Evolutionary conservation across 2,888 invertebrate species (phyloP).

Genomic region (Cetonia aurata): DNA sequence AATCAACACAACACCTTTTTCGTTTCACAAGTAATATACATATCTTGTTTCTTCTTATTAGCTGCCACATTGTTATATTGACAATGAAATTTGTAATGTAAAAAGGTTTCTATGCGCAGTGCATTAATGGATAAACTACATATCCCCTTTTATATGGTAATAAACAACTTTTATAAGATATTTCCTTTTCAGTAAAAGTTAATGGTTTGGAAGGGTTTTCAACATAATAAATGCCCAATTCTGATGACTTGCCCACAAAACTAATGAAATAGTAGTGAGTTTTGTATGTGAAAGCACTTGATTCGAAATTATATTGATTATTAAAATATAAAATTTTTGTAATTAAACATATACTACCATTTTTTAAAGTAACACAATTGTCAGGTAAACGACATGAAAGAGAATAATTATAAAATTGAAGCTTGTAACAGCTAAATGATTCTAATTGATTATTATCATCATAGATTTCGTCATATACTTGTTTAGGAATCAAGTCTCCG

Average conservation of each 20-base stretch:
- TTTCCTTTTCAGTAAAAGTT: neutral
- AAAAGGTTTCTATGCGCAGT: neutral
- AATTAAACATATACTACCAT: neutral
- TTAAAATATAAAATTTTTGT: neutral
- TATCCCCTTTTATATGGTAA: neutral
- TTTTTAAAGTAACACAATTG: neutral
- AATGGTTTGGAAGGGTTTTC: neutral
- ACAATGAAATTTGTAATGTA: neutral
- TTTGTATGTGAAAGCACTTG: neutral
- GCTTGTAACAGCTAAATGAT: neutral
- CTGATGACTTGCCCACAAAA: no score
- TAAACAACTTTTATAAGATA: neutral
- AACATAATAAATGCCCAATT: neutral
- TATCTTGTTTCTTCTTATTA: neutral
- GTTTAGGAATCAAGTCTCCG: neutral
- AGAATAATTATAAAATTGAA: neutral
- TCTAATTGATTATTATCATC: neutral
- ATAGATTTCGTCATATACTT: neutral
- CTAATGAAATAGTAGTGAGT: neutral
- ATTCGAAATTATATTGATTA: neutral
- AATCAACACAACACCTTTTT: no score
- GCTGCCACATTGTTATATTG: neutral
- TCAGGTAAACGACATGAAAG: neutral
- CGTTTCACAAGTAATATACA: no score
- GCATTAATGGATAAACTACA: conserved; percentile 1